Evolutionary conservation across 2,888 invertebrate genomes (phyloP).

Genomic region (Hypolimnas misippus): DNA sequence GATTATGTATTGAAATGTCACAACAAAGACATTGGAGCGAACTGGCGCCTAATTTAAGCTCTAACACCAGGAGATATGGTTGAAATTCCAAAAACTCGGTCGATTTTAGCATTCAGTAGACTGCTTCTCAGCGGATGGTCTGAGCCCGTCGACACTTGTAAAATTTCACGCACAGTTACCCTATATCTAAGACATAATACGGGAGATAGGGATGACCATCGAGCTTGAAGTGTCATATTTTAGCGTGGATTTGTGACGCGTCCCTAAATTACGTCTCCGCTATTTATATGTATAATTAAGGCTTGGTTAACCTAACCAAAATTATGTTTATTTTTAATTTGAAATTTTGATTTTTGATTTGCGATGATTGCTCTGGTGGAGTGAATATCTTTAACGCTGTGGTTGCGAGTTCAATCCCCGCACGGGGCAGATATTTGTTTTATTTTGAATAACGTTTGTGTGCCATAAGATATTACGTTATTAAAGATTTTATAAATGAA

Average conservation of each 20-base stretch:
- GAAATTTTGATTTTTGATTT: too few species aligned
- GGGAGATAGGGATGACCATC: constrained; percentile 39
- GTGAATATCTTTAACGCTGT: too few species aligned
- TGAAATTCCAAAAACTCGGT: neutral
- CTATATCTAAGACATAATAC: constrained; percentile 55
- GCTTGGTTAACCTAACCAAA: neutral
- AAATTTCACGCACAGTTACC: constrained; percentile 68
- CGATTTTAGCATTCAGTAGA: constrained; percentile 27
- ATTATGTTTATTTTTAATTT: neutral
- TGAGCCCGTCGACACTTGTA: constrained; percentile 62
- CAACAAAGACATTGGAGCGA: constrained; percentile 9
- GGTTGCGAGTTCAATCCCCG: too few species aligned
- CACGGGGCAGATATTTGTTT: too few species aligned
- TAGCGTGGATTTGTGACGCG: constrained; percentile 25
- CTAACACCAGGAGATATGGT: neutral
- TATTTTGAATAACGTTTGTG: too few species aligned
- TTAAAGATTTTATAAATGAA: too few species aligned
- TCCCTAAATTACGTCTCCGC: neutral
- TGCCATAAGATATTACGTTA: too few species aligned
- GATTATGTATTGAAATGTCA: constrained; percentile 6
- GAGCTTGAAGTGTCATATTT: constrained; percentile 31
- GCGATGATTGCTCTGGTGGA: too few species aligned
- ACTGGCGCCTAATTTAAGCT: neutral
- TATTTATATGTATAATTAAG: neutral
- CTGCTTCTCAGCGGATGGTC: constrained; percentile 21